Evolutionary conservation across 2,888 invertebrate genomes (phyloP).

Genomic region (Torymus tubicola): DNA sequence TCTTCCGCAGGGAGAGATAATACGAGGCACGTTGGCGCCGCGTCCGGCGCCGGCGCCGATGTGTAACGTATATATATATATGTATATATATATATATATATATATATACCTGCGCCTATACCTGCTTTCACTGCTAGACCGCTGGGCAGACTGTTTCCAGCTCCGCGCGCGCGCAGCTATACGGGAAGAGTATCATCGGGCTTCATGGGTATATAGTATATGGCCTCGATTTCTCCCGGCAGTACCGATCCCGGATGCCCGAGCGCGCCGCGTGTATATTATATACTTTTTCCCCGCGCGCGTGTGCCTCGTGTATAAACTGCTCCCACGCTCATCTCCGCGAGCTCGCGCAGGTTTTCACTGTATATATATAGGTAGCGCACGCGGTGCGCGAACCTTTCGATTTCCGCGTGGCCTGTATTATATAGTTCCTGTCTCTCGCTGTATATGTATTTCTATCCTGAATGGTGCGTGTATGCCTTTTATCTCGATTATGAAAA

Average conservation of each 20-base stretch:
- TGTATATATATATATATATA: neutral
- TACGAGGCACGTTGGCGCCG: too few species aligned
- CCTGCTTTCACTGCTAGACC: neutral
- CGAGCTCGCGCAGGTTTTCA: neutral
- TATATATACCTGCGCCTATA: neutral
- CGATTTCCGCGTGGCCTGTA: too few species aligned
- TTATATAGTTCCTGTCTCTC: too few species aligned
- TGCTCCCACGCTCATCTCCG: neutral
- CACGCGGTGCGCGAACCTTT: too few species aligned
- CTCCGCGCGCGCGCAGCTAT: too few species aligned
- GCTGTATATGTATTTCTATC: too few species aligned
- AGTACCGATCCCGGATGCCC: slow-evolving; percentile 4
- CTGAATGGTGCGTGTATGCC: too few species aligned
- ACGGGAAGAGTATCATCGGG: neutral
- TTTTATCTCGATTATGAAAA: too few species aligned
- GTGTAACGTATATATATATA: too few species aligned
- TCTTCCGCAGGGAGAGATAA: too few species aligned
- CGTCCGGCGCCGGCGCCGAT: too few species aligned
- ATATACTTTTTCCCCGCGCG: slow-evolving; percentile 6
- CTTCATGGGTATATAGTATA: neutral
- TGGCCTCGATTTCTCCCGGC: slow-evolving; percentile 38
- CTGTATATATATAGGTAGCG: too few species aligned
- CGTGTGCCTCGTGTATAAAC: neutral
- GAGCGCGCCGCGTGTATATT: neutral
- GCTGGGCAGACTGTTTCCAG: neutral